Evolutionary conservation across 1,140 invertebrate species (phyloP).

Genomic region (Pogonomyrmex barbatus): DNA sequence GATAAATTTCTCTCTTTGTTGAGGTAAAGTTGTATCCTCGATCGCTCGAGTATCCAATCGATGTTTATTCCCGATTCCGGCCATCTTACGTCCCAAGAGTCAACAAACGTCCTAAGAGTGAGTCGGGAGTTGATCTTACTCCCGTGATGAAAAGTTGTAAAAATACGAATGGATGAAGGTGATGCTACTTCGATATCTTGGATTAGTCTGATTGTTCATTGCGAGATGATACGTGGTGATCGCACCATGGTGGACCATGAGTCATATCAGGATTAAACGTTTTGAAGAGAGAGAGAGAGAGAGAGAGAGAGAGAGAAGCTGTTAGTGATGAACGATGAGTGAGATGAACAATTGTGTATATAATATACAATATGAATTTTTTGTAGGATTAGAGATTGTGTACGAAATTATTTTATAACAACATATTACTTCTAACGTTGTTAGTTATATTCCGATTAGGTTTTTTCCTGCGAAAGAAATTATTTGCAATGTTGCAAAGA

Average conservation of each 20-base stretch:
- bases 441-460: background rate
- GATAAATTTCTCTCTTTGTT: background rate
- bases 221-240: background rate
- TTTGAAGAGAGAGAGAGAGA: conserved; percentile 2
- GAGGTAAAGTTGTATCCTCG: background rate
- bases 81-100: conserved; percentile 31
- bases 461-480: background rate
- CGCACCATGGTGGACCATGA: background rate
- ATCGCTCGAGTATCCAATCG: conserved; percentile 22
- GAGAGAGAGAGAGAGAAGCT: background rate
- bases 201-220: background rate
- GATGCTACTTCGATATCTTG: conserved; percentile 23
- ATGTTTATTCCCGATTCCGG: background rate
- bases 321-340: conserved; percentile 11
- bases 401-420: conserved; percentile 52
- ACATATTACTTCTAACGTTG: conserved; percentile 20
- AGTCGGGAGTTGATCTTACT: background rate
- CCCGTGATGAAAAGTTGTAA: conserved; percentile 23
- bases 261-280: conserved; percentile 33
- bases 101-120: conserved; percentile 24
- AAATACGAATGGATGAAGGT: conserved; percentile 48
- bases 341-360: conserved; percentile 12
- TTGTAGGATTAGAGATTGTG: conserved; percentile 6
- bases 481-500: conserved; percentile 24
- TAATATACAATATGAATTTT: background rate